Conservation (phyloP, 2,797 vertebrate genomes). For the Nyctibius grandis region DNA sequence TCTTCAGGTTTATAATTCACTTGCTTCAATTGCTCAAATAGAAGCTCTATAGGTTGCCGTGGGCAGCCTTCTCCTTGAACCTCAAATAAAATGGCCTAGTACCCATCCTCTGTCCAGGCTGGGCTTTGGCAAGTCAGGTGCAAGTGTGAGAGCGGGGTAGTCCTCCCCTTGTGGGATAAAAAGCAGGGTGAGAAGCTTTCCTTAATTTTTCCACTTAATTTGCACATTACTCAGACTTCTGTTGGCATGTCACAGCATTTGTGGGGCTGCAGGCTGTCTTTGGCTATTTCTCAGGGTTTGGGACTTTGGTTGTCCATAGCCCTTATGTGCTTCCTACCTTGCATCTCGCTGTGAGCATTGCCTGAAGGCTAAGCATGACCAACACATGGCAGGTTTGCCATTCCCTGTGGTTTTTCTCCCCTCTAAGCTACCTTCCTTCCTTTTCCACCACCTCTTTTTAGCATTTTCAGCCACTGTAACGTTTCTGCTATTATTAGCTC, state of each 20-base stretch:
- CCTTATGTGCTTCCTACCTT: background rate
- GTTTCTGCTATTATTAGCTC: slow-evolving; percentile 28
- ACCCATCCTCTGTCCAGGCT: background rate
- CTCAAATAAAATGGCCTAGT: background rate
- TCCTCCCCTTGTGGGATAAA: background rate
- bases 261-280: background rate
- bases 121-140: rapidly evolving
- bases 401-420: background rate
- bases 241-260: rapidly evolving
- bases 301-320: background rate
- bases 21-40: background rate
- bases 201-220: background rate
- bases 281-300: background rate
- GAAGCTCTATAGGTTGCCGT: background rate
- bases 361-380: background rate
- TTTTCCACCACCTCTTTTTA: slow-evolving; percentile 20
- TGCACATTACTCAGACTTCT: background rate
- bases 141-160: background rate
- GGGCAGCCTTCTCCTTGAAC: background rate
- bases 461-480: background rate
- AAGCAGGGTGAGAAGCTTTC: background rate
- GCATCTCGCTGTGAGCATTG: rapidly evolving
- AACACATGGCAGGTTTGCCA: background rate
- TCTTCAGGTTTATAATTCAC: background rate
- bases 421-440: slow-evolving; percentile 29